Evolutionary conservation across 2,888 invertebrate species (phyloP).

Genomic region (Nephrotoma appendiculata): DNA sequence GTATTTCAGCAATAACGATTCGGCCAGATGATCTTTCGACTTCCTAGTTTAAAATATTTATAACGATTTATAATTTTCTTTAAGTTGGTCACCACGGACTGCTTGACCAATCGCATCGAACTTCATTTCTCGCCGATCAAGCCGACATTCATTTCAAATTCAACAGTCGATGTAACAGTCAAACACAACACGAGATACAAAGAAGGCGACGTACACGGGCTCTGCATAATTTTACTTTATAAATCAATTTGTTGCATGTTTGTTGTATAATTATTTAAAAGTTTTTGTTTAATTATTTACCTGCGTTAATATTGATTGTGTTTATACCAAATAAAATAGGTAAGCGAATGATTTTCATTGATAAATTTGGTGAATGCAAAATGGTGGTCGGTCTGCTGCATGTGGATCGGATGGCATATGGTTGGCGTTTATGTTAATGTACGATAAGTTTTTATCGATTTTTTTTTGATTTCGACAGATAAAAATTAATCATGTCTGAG

Average conservation of each 20-base stretch:
- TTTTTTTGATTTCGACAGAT: not conserved
- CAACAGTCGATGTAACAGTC: not conserved
- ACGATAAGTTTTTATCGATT: not conserved
- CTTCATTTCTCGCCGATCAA: not conserved
- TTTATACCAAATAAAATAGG: not conserved
- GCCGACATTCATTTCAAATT: not conserved
- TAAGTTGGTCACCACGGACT: not conserved
- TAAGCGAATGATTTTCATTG: not conserved
- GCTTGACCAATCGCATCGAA: not conserved
- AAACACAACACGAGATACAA: not conserved
- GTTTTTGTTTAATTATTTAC: not conserved
- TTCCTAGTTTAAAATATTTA: not conserved
- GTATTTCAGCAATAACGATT: not conserved
- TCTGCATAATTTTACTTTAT: not conserved
- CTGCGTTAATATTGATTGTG: not conserved
- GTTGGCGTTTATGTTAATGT: not conserved
- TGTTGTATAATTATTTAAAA: not conserved
- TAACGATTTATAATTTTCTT: not conserved
- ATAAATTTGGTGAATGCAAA: not conserved
- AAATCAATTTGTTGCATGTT: not conserved
- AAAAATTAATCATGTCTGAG: conserved; percentile 39
- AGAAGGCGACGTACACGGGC: not conserved
- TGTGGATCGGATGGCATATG: not conserved
- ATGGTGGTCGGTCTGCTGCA: not conserved
- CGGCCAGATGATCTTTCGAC: not conserved